A percentile compares a stretch with the other conserved stretches of the same genome.
Conservation (phyloP, 1,140 invertebrate species). For the Aethina tumida region DNA sequence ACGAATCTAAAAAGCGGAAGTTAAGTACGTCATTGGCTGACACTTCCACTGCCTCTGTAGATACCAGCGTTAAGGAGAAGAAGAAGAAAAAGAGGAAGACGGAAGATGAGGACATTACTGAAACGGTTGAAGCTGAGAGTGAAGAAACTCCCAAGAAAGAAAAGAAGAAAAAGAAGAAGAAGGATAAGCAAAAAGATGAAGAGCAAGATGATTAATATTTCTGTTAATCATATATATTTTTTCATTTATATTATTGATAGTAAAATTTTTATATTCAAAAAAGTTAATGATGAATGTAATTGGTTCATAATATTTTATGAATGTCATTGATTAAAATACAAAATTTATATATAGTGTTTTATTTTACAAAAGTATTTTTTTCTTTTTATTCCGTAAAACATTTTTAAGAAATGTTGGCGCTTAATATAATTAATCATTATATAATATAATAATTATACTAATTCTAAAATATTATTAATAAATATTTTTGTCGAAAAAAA, state of each 20-base stretch:
- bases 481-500: too few relatives aligned
- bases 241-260: slow-evolving; percentile 7
- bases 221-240: slow-evolving; percentile 10
- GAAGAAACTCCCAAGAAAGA: slow-evolving; percentile 44
- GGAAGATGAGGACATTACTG: slow-evolving; percentile 35
- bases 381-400: too few relatives aligned
- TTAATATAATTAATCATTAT: too few relatives aligned
- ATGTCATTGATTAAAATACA: too few relatives aligned
- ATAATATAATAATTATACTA: too few relatives aligned
- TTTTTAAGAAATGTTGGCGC: too few relatives aligned
- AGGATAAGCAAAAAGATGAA: slow-evolving; percentile 49
- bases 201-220: slow-evolving; percentile 18
- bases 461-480: too few relatives aligned
- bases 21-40: slow-evolving; percentile 26
- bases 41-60: slow-evolving; percentile 38
- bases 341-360: too few relatives aligned
- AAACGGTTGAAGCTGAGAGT: slow-evolving; percentile 17
- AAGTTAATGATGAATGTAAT: too few relatives aligned
- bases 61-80: slow-evolving; percentile 48
- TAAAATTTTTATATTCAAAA: too few relatives aligned
- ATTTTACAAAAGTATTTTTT: too few relatives aligned
- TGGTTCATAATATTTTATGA: too few relatives aligned
- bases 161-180: slow-evolving; percentile 66
- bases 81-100: slow-evolving; percentile 52
- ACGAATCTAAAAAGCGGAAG: slow-evolving; percentile 37